phyloP scores from a whole-genome alignment of 2,113 vertebrate species.

The Cyanocitta stelleri region DNA sequence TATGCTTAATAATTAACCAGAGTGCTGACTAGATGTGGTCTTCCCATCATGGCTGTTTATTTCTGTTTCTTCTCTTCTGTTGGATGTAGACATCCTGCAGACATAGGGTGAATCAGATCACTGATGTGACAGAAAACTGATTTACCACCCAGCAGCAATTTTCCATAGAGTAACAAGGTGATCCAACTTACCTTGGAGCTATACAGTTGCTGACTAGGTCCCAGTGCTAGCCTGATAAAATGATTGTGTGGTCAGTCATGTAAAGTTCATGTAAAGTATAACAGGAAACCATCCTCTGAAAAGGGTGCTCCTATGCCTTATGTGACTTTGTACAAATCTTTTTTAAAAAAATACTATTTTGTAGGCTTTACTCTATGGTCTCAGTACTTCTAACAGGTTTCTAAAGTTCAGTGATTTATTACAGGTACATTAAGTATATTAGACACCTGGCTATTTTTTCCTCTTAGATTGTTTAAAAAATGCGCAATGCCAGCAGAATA shows the following conservation, averaged over 20 bases:
- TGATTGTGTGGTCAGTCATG: background rate
- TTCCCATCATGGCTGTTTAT: background rate
- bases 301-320: background rate
- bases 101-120: background rate
- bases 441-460: background rate
- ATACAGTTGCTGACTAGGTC: background rate
- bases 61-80: background rate
- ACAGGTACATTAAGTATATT: background rate
- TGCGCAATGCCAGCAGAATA: background rate
- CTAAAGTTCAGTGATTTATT: background rate
- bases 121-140: background rate
- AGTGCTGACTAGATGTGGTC: background rate
- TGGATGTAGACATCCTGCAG: background rate
- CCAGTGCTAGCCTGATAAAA: background rate
- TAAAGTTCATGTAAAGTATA: background rate
- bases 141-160: background rate
- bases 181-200: background rate
- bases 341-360: background rate
- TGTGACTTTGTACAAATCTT: background rate
- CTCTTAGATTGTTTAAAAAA: background rate
- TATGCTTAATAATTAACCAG: background rate
- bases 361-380: background rate
- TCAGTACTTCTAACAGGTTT: background rate
- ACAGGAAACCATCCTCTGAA: background rate
- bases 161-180: background rate